Percentiles rank a stretch among this genome's conserved stretches.
Evolutionary conservation across 1,140 invertebrate genomes (phyloP).

Genomic region (Caerostris darwini): DNA sequence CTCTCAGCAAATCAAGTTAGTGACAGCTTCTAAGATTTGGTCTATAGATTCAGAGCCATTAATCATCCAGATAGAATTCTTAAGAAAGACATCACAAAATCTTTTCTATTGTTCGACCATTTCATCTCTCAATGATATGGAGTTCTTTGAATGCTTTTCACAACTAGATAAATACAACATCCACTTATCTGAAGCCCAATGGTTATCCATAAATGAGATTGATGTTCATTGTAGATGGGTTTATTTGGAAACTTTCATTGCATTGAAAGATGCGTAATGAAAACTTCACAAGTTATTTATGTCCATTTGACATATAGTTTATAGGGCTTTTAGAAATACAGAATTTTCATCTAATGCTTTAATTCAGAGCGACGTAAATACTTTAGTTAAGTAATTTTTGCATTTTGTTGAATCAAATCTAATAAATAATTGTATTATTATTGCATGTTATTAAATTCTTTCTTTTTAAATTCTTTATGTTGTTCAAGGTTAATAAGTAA

Average conservation of each 20-base stretch:
- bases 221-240: background rate
- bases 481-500: no score
- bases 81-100: constrained; percentile 39
- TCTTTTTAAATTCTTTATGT: no score
- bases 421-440: no score
- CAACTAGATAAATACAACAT: background rate
- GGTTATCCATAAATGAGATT: background rate
- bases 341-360: no score
- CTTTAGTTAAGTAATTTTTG: no score
- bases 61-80: constrained; percentile 70
- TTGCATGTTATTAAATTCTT: no score
- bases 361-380: no score
- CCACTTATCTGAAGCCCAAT: background rate
- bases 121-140: constrained; percentile 24
- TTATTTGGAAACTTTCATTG: background rate
- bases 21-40: constrained; percentile 28
- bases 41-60: constrained; percentile 65
- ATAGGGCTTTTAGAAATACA: no score
- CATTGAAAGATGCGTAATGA: no score
- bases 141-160: background rate
- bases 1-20: constrained; percentile 40
- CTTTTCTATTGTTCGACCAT: constrained; percentile 52
- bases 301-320: no score
- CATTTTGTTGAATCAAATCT: no score
- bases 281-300: no score